A percentile compares a stretch with the other conserved stretches of the same genome.
These are phyloP conservation scores for Aleiodes leptofemur DNA, from an alignment of 2,888 invertebrate genomes.

Conservation along the genomic window DNA sequence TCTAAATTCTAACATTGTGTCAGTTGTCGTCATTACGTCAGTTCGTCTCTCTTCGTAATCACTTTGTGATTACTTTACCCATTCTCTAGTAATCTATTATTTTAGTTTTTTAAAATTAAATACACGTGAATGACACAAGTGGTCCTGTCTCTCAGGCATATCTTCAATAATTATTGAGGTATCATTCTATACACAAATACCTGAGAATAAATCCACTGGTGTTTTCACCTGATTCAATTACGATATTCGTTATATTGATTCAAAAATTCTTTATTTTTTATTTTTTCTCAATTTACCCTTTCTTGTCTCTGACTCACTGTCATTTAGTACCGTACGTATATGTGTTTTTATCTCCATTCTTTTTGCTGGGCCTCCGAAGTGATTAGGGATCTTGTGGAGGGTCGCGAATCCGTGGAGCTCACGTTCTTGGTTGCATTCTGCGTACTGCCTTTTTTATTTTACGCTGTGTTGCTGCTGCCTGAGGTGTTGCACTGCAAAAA, in stretches of 20 bases:
- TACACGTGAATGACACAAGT: slow-evolving; percentile 46
- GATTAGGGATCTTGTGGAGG: slow-evolving; percentile 12
- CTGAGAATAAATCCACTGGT: background rate
- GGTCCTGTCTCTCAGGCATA: slow-evolving; percentile 3
- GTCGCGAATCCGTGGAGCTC: slow-evolving; percentile 6
- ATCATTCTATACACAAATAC: slow-evolving; percentile 19
- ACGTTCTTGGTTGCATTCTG: slow-evolving; percentile 66
- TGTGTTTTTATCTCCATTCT: slow-evolving; percentile 8
- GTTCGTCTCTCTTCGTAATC: slow-evolving; percentile 45
- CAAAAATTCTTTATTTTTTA: background rate
- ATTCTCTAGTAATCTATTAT: slow-evolving; percentile 56
- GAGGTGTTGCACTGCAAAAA: slow-evolving; percentile 63
- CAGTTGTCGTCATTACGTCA: slow-evolving; percentile 25
- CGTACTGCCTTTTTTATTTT: slow-evolving; percentile 76
- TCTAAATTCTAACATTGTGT: slow-evolving; percentile 20
- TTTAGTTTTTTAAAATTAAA: background rate
- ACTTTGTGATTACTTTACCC: slow-evolving; percentile 53
- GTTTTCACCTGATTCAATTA: background rate
- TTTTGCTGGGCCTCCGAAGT: background rate
- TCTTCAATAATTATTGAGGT: background rate
- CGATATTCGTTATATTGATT: background rate
- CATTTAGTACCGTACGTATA: slow-evolving; percentile 23
- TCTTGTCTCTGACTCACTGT: slow-evolving; percentile 12
- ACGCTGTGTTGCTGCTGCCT: slow-evolving; percentile 57
- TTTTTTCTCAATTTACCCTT: slow-evolving; percentile 1